These are phyloP conservation scores for Bilobella aurantiaca DNA, from an alignment of 1,140 invertebrate species.

Conservation along the genomic window DNA sequence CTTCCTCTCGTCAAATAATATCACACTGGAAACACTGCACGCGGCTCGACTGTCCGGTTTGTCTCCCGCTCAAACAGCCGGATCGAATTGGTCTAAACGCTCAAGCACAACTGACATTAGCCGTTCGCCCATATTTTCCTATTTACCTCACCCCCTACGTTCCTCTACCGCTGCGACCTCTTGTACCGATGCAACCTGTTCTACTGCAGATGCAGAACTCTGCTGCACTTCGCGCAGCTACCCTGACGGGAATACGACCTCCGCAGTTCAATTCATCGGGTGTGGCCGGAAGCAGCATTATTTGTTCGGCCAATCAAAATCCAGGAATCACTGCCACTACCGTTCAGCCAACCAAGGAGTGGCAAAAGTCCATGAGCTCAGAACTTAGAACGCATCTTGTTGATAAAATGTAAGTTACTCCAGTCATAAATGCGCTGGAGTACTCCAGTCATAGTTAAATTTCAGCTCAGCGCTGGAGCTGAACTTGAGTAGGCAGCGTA, in stretches of 20 bases:
- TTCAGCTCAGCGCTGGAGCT: too few species aligned
- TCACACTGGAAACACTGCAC: conserved; percentile 98
- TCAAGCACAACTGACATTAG: conserved; percentile 46
- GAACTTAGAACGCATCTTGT: conserved; percentile 97
- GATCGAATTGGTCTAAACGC: conserved; percentile 65
- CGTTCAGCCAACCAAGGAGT: conserved; percentile 82
- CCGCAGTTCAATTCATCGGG: conserved; percentile 50
- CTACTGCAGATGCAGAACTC: not conserved
- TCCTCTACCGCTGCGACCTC: conserved; percentile 27
- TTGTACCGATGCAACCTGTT: conserved; percentile 21
- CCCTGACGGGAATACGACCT: conserved; percentile 36
- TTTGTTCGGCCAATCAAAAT: conserved; percentile 42
- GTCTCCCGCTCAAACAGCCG: conserved; percentile 89
- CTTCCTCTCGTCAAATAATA: conserved; percentile 95
- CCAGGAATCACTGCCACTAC: conserved; percentile 58
- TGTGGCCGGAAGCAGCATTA: conserved; percentile 43
- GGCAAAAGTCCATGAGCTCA: conserved; percentile 92
- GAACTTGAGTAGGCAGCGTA: too few species aligned
- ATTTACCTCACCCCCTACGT: conserved; percentile 27
- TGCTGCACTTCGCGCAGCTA: conserved; percentile 27
- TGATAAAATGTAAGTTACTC: conserved; percentile 82
- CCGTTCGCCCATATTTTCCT: conserved; percentile 14
- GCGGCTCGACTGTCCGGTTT: conserved; percentile 90
- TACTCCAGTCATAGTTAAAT: too few species aligned
- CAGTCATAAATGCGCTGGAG: too few species aligned